Evolutionary conservation across 2,113 vertebrate genomes (phyloP).

Genomic region (Atlantisia rogersi): DNA sequence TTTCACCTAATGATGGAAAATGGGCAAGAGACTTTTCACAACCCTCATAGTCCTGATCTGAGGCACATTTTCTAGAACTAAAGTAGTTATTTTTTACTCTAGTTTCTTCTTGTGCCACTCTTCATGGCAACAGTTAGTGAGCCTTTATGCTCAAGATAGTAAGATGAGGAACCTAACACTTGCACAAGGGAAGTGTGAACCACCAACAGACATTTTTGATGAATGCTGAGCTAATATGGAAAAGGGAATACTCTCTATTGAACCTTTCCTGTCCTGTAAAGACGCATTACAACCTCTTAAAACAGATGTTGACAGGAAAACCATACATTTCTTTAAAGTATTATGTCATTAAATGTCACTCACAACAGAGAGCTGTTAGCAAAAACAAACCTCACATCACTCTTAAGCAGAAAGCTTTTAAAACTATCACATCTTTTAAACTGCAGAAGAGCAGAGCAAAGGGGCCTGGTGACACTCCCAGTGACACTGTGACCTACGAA

Average conservation of each 20-base stretch:
- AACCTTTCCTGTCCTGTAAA: not conserved
- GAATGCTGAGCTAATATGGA: not conserved
- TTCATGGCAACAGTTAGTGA: not conserved
- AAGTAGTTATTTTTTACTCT: not conserved
- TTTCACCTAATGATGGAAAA: not conserved
- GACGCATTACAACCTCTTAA: not conserved
- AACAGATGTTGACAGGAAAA: not conserved
- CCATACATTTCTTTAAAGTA: not conserved
- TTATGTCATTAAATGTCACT: not conserved
- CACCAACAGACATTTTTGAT: not conserved
- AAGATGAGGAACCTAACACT: not conserved
- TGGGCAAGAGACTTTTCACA: rapidly evolving
- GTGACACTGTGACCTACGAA: not conserved
- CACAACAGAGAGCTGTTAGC: not conserved
- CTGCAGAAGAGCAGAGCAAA: not conserved
- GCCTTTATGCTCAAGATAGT: not conserved
- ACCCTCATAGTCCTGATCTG: not conserved
- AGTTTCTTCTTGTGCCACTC: not conserved
- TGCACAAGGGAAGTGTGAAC: not conserved
- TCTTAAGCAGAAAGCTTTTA: not conserved
- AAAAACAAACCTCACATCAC: not conserved
- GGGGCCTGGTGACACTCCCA: not conserved
- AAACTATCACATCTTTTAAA: not conserved
- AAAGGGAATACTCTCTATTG: not conserved
- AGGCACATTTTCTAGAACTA: not conserved